Evolutionary conservation across 64 coral and sea anemone genomes (phyloP).

Genomic region (Trachythela sp.): DNA sequence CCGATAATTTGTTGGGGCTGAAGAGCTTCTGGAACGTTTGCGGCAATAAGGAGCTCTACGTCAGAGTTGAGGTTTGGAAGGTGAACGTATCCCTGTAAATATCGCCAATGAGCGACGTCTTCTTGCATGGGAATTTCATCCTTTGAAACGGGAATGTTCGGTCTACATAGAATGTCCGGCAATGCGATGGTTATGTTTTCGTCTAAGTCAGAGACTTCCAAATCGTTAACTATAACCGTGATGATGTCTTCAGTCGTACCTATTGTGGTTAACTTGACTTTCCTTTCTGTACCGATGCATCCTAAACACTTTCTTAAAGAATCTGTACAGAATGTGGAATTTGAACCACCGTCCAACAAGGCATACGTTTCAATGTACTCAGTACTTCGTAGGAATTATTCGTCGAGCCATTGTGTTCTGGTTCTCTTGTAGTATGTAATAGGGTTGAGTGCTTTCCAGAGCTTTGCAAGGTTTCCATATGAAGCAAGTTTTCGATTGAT

Average conservation of each 20-base stretch:
- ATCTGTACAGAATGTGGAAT: slow-evolving; percentile 53
- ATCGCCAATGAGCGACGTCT: slow-evolving; percentile 36
- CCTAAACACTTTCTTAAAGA: slow-evolving; percentile 34
- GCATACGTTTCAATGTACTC: slow-evolving; percentile 50
- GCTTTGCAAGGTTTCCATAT: slow-evolving; percentile 17
- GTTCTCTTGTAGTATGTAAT: slow-evolving; percentile 11
- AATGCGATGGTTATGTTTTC: slow-evolving; percentile 44
- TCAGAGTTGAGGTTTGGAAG: slow-evolving; percentile 8
- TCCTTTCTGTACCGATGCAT: slow-evolving; percentile 27
- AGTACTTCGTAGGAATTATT: slow-evolving; percentile 31
- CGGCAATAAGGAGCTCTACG: slow-evolving; percentile 46
- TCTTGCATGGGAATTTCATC: slow-evolving; percentile 36
- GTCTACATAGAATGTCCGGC: slow-evolving; percentile 40
- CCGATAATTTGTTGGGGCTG: slow-evolving; percentile 8
- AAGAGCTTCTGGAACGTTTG: slow-evolving; percentile 42
- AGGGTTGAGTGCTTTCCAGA: slow-evolving; percentile 32
- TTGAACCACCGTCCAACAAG: slow-evolving; percentile 46
- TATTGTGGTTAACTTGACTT: slow-evolving; percentile 53
- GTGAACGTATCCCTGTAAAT: neutral
- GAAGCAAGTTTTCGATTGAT: slow-evolving; percentile 45
- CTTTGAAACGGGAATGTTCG: slow-evolving; percentile 17
- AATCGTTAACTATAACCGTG: slow-evolving; percentile 22
- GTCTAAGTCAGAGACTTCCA: slow-evolving; percentile 47
- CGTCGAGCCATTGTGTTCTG: slow-evolving; percentile 17
- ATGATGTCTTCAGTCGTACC: slow-evolving; percentile 16